Evolutionary conservation across 2,797 vertebrate species (phyloP).

Genomic region (Neosilurus mollespiculum): DNA sequence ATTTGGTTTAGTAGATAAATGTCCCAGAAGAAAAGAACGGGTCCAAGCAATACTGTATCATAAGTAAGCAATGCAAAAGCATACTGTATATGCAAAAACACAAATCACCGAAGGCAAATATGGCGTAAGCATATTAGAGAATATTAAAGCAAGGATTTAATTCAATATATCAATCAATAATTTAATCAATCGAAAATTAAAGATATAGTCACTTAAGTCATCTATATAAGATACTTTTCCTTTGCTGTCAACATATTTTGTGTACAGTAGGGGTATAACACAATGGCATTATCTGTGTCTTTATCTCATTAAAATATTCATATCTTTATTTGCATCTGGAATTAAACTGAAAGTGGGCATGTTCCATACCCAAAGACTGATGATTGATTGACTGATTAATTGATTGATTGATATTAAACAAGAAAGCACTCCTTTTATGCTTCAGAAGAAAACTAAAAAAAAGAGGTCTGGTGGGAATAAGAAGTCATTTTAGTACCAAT

Average conservation of each 20-base stretch:
- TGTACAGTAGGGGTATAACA: neutral
- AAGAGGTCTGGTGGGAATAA: neutral
- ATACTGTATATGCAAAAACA: too few relatives aligned
- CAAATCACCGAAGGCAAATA: neutral
- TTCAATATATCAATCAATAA: neutral
- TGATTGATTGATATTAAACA: too few relatives aligned
- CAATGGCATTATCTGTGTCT: neutral
- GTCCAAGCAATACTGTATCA: neutral
- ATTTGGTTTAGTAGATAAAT: slow-evolving; percentile 7
- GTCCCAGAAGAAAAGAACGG: neutral
- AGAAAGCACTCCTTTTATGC: neutral
- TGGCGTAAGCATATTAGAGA: neutral
- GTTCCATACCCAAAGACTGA: neutral
- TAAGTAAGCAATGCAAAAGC: too few relatives aligned
- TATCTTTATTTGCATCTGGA: neutral
- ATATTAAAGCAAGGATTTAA: neutral
- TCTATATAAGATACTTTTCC: neutral
- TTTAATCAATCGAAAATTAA: neutral
- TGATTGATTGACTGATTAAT: too few relatives aligned
- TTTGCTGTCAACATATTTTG: neutral
- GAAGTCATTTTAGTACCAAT: neutral
- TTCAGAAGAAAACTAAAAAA: neutral
- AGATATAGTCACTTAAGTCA: neutral
- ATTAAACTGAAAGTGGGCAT: neutral
- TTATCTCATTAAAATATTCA: neutral